Conservation (phyloP, 1,140 invertebrate species). For the Colletes latitarsis region DNA sequence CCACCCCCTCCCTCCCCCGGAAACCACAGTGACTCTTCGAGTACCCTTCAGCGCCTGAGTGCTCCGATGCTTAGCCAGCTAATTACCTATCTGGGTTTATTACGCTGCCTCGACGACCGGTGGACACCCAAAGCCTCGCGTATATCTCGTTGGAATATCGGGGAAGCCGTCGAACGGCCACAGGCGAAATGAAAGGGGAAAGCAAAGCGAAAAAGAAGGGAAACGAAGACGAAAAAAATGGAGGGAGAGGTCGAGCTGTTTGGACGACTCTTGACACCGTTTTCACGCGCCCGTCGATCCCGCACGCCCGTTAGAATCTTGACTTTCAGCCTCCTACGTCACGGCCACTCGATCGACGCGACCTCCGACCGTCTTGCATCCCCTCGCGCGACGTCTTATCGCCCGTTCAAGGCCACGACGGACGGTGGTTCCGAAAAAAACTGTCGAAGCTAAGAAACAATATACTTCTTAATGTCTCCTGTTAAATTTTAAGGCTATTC, state of each 20-base stretch:
- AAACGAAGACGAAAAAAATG: not conserved
- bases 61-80: conserved; percentile 62
- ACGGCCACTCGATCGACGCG: conserved; percentile 7
- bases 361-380: not conserved
- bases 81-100: conserved; percentile 56
- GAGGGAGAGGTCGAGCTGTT: not conserved
- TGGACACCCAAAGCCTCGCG: not conserved
- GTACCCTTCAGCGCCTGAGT: not conserved
- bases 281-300: conserved; percentile 3
- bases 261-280: conserved; percentile 47
- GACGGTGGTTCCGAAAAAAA: too few species aligned
- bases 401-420: not conserved
- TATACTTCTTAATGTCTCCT: too few species aligned
- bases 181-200: not conserved
- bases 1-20: not conserved
- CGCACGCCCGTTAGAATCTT: not conserved
- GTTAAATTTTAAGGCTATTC: too few species aligned
- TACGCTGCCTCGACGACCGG: not conserved
- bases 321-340: conserved; percentile 18
- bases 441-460: too few species aligned
- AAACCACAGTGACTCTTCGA: conserved; percentile 32
- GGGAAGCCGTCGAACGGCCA: not conserved
- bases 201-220: not conserved
- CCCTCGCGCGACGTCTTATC: not conserved
- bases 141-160: conserved; percentile 14